phyloP scores from a whole-genome alignment of 2,113 vertebrate species.

The Helogale parvula region DNA sequence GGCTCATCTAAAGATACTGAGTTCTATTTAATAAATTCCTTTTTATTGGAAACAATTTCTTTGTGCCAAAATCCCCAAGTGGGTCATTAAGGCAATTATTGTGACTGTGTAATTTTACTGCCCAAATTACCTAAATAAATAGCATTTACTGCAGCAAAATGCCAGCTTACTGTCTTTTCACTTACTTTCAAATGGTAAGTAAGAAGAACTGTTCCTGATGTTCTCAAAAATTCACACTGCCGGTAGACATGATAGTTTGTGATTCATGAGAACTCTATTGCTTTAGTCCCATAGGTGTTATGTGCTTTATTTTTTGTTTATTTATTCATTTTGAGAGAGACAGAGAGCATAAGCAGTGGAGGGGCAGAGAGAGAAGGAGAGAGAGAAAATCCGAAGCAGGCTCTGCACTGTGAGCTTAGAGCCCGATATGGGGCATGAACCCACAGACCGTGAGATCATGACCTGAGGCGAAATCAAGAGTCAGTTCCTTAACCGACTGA shows the following conservation, averaged over 20 bases:
- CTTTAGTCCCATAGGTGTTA: neutral
- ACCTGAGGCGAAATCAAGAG: too few relatives aligned
- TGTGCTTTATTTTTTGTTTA: neutral
- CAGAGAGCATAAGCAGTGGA: too few relatives aligned
- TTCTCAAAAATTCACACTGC: neutral
- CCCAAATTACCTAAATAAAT: neutral
- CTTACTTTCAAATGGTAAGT: neutral
- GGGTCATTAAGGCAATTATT: constrained; percentile 21
- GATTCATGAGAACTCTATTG: neutral
- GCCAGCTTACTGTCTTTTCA: neutral
- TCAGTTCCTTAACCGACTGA: too few relatives aligned
- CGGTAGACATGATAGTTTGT: neutral
- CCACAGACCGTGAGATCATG: too few relatives aligned
- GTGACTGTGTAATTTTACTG: constrained; percentile 15
- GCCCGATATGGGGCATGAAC: too few relatives aligned
- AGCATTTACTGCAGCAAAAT: neutral
- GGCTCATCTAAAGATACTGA: neutral
- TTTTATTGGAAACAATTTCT: constrained; percentile 50
- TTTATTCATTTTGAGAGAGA: too few relatives aligned
- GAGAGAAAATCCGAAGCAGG: too few relatives aligned
- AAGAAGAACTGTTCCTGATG: neutral
- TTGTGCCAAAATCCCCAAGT: constrained; percentile 24
- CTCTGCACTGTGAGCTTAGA: too few relatives aligned
- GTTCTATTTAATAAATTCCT: neutral
- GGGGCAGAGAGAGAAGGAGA: too few relatives aligned